These are phyloP conservation scores for Takifugu bimaculatus DNA, from an alignment of 2,113 vertebrate species.

Conservation along the genomic window DNA sequence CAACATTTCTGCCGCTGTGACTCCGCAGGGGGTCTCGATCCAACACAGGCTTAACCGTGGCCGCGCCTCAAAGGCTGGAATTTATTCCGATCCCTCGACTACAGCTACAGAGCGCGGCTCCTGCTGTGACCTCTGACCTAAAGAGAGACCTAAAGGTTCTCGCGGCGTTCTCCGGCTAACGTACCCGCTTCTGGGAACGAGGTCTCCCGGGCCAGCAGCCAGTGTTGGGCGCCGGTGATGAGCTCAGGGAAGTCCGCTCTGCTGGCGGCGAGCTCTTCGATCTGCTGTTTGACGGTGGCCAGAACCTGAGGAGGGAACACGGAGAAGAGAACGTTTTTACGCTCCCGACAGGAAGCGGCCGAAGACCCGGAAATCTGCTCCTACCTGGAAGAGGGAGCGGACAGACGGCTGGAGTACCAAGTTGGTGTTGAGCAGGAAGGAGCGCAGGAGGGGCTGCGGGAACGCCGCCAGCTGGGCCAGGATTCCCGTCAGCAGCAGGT, in stretches of 20 bases:
- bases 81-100: conserved; percentile 20
- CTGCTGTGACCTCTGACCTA: conserved; percentile 8
- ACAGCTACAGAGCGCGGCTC: background rate
- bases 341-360: too few relatives aligned
- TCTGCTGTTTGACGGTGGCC: conserved; percentile 92
- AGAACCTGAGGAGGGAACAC: conserved; percentile 77
- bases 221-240: conserved; percentile 88
- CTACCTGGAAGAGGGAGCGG: conserved; percentile 94
- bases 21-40: conserved; percentile 16
- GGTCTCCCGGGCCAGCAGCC: conserved; percentile 86
- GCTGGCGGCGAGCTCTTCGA: conserved; percentile 81
- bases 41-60: conserved; percentile 2
- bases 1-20: conserved; percentile 16
- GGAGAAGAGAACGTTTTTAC: background rate
- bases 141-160: too few relatives aligned
- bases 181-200: conserved; percentile 51
- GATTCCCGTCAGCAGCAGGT: conserved; percentile 91
- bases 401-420: conserved; percentile 96
- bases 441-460: conserved; percentile 92
- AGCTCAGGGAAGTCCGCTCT: conserved; percentile 85
- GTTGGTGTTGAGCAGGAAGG: conserved; percentile 97
- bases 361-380: too few relatives aligned
- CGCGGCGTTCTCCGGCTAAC: background rate
- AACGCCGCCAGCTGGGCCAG: conserved; percentile 91
- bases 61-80: conserved; percentile 1